Percentiles rank a stretch among this genome's conserved stretches.
These are phyloP conservation scores for Heloderma charlesbogerti DNA, from an alignment of 2,113 vertebrate genomes.

Conservation along the genomic window DNA sequence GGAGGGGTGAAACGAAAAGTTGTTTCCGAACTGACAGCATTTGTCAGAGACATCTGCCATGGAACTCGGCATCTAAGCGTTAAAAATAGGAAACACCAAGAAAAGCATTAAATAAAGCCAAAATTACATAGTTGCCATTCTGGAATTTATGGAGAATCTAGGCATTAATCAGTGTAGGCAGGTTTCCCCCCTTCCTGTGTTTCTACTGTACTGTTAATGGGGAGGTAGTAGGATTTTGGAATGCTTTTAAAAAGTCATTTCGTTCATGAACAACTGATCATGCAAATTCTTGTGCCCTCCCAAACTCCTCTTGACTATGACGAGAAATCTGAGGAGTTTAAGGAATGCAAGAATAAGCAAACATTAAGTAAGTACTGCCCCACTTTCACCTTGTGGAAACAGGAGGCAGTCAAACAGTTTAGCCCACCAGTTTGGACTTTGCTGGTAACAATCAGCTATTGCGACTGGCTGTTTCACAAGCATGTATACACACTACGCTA, in stretches of 20 bases:
- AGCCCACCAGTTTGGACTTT: neutral
- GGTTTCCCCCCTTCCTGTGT: neutral
- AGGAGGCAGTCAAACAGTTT: neutral
- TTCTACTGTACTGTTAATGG: conserved; percentile 33
- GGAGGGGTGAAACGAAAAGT: conserved; percentile 41
- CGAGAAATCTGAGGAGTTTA: neutral
- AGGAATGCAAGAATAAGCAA: conserved; percentile 2
- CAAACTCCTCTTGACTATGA: conserved; percentile 2
- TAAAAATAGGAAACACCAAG: conserved; percentile 43
- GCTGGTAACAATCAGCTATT: neutral
- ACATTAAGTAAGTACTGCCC: conserved; percentile 16
- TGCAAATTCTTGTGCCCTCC: conserved; percentile 22
- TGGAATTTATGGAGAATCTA: neutral
- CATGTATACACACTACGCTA: neutral
- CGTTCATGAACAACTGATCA: conserved; percentile 6
- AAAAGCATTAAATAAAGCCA: conserved; percentile 37
- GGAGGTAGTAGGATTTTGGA: conserved; percentile 31
- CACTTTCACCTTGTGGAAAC: conserved; percentile 3
- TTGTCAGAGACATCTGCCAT: conserved; percentile 52
- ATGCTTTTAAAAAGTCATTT: conserved; percentile 50
- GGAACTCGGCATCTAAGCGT: conserved; percentile 25
- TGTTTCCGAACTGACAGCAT: conserved; percentile 31
- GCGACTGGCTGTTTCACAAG: neutral
- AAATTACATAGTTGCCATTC: conserved; percentile 51
- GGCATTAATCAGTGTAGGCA: conserved; percentile 34